Conservation (phyloP, 2,113 vertebrate genomes). For the Natator depressus region DNA sequence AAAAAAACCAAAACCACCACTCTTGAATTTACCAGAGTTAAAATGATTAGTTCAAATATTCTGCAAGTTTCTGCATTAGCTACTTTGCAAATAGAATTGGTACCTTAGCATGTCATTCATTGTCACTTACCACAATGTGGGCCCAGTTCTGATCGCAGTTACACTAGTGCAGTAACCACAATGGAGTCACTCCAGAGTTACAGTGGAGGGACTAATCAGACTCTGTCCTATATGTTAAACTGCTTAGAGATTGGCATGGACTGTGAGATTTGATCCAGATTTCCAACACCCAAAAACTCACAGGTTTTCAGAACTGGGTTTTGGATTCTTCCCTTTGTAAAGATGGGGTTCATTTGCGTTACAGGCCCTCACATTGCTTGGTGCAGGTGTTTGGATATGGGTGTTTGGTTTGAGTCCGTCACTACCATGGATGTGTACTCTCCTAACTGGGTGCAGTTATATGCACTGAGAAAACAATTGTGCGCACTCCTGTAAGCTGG, state of each 20-base stretch:
- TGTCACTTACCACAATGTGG: neutral
- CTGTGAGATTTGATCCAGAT: neutral
- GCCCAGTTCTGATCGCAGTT: neutral
- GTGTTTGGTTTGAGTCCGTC: neutral
- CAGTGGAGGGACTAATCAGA: too few species aligned
- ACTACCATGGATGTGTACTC: neutral
- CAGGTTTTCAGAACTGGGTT: neutral
- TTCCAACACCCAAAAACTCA: neutral
- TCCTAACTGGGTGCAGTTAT: neutral
- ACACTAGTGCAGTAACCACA: neutral
- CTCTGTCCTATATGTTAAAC: neutral
- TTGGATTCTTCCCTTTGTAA: neutral
- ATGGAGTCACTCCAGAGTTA: neutral
- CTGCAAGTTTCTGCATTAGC: neutral
- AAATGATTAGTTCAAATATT: neutral
- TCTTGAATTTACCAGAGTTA: neutral
- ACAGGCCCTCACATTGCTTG: rapidly evolving
- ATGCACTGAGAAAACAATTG: neutral
- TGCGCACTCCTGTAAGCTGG: neutral
- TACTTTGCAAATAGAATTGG: neutral
- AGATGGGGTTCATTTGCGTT: neutral
- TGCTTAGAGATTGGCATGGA: neutral
- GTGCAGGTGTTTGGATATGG: neutral
- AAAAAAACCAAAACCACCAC: neutral
- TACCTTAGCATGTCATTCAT: neutral